Conservation (phyloP, 1,140 invertebrate genomes). For the Drosophila micromelanica region DNA sequence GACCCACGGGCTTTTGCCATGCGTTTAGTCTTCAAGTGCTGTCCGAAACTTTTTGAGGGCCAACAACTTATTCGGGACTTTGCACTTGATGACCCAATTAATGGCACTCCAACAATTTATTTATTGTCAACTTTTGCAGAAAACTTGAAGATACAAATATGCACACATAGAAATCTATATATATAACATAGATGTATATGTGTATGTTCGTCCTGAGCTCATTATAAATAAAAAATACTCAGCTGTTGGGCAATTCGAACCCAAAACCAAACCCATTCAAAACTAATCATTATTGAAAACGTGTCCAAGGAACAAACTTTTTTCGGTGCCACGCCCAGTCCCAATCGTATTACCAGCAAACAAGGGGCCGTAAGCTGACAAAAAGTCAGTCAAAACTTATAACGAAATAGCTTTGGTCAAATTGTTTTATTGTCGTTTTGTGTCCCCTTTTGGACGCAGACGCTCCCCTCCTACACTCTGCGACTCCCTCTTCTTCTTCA, state of each 20-base stretch:
- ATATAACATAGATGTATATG: not conserved
- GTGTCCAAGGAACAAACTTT: slow-evolving; percentile 59
- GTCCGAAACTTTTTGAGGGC: slow-evolving; percentile 34
- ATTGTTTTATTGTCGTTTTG: slow-evolving; percentile 67
- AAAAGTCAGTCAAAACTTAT: slow-evolving; percentile 56
- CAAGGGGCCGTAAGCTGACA: slow-evolving; percentile 19
- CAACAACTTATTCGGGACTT: slow-evolving; percentile 36
- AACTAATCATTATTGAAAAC: slow-evolving; percentile 79
- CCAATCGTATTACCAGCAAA: slow-evolving; percentile 15
- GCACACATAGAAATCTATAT: not conserved
- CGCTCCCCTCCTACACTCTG: slow-evolving; percentile 13
- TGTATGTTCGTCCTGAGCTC: slow-evolving; percentile 19
- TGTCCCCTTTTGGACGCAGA: slow-evolving; percentile 9
- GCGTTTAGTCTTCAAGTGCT: slow-evolving; percentile 20
- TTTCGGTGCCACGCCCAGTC: slow-evolving; percentile 39
- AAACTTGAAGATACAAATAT: slow-evolving; percentile 30
- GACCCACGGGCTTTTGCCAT: slow-evolving; percentile 30
- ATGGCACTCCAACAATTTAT: slow-evolving; percentile 54
- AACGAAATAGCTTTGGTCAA: slow-evolving; percentile 70
- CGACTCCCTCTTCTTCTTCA: slow-evolving; percentile 5
- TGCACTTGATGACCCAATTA: slow-evolving; percentile 46
- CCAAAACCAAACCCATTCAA: slow-evolving; percentile 10
- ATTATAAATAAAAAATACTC: slow-evolving; percentile 19
- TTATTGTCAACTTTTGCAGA: slow-evolving; percentile 43
- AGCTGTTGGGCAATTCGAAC: not conserved